These are phyloP conservation scores for Geophilus truncorum DNA, from an alignment of 2,888 invertebrate genomes.

Conservation along the genomic window DNA sequence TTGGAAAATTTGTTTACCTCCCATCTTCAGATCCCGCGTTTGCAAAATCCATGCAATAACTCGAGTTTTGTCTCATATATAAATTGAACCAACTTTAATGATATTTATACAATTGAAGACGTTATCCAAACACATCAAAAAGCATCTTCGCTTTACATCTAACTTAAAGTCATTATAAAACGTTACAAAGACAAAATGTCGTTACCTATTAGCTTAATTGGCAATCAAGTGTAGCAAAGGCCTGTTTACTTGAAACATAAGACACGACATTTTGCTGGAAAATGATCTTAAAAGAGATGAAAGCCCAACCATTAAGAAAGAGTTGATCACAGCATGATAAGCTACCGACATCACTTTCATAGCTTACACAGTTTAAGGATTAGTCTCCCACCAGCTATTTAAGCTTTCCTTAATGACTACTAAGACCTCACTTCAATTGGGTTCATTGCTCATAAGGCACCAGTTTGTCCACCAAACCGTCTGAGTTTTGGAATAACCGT, in stretches of 20 bases:
- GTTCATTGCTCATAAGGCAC: conserved; percentile 15
- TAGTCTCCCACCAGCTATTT: conserved; percentile 21
- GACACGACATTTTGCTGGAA: conserved; percentile 7
- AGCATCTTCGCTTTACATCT: background rate
- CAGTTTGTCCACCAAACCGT: background rate
- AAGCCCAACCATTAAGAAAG: conserved; percentile 22
- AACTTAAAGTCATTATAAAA: background rate
- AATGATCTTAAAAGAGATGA: conserved; percentile 21
- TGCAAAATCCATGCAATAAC: background rate
- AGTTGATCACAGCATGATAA: conserved; percentile 24
- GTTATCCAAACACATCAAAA: background rate
- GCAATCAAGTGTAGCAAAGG: background rate
- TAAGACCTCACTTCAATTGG: conserved; percentile 20
- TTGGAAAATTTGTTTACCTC: background rate
- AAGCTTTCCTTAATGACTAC: conserved; percentile 21
- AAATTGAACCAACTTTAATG: background rate
- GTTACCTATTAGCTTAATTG: conserved; percentile 13
- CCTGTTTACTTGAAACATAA: conserved; percentile 3
- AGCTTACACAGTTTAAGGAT: conserved; percentile 25
- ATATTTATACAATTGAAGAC: background rate
- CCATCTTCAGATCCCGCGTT: background rate
- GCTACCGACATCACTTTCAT: background rate
- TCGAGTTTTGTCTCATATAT: background rate
- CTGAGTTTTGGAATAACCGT: background rate
- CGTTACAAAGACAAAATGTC: background rate